phyloP scores from a whole-genome alignment of 2,113 vertebrate genomes.

The Lampris megalopsis region DNA sequence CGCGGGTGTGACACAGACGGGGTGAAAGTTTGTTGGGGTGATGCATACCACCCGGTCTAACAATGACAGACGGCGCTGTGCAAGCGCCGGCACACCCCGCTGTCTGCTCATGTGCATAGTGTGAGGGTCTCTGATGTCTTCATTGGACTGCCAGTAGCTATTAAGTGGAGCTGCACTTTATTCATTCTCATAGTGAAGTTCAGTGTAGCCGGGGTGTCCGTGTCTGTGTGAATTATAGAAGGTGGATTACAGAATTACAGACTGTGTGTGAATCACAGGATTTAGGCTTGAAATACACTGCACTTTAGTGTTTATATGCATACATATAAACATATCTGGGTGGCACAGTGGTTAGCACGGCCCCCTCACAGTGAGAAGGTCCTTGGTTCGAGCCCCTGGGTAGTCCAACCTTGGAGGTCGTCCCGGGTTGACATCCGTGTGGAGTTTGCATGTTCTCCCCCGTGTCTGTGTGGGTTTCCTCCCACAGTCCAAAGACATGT shows the following conservation, averaged over 20 bases:
- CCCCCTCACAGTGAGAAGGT: too few species aligned
- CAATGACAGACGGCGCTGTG: slow-evolving; percentile 48
- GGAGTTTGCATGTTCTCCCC: too few species aligned
- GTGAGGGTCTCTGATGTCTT: slow-evolving; percentile 32
- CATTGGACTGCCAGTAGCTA: slow-evolving; percentile 34
- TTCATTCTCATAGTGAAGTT: neutral
- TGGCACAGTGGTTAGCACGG: too few species aligned
- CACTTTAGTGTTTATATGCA: too few species aligned
- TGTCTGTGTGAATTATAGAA: neutral
- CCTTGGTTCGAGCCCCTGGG: too few species aligned
- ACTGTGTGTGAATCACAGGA: slow-evolving; percentile 13
- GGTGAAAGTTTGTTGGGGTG: slow-evolving; percentile 51
- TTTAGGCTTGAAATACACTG: too few species aligned
- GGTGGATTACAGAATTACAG: slow-evolving; percentile 1
- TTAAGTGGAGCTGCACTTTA: neutral
- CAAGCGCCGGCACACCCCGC: slow-evolving; percentile 39
- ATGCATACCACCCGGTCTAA: slow-evolving; percentile 45
- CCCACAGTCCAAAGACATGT: too few species aligned
- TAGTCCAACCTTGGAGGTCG: too few species aligned
- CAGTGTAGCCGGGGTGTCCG: neutral
- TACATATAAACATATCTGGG: too few species aligned
- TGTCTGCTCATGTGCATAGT: slow-evolving; percentile 23
- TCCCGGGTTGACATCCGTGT: too few species aligned
- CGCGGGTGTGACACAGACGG: slow-evolving; percentile 48
- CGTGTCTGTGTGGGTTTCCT: too few species aligned